These are phyloP conservation scores for Tichodroma muraria DNA, from an alignment of 2,113 vertebrate genomes.

Conservation along the genomic window DNA sequence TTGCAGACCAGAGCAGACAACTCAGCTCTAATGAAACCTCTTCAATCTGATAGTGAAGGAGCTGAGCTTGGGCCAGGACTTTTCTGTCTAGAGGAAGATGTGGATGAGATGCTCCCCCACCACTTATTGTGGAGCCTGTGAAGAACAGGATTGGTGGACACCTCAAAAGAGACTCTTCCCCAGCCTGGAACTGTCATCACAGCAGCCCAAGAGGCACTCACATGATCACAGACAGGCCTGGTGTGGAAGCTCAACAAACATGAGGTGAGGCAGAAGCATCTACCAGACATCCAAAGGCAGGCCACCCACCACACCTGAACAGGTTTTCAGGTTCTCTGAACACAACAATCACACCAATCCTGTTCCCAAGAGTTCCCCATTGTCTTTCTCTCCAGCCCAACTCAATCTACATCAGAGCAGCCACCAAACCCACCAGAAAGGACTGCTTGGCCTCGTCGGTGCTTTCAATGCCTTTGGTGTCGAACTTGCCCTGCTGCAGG, in stretches of 20 bases:
- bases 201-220: not conserved
- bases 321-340: not conserved
- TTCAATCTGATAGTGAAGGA: not conserved
- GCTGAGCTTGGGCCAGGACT: not conserved
- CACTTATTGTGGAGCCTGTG: not conserved
- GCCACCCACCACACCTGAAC: not conserved
- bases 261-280: not conserved
- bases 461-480: slow-evolving; percentile 94
- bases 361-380: not conserved
- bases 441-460: slow-evolving; percentile 89
- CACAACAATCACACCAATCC: not conserved
- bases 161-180: not conserved
- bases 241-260: not conserved
- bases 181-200: not conserved
- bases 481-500: slow-evolving; percentile 96
- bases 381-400: not conserved
- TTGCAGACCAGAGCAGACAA: not conserved
- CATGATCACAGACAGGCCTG: not conserved
- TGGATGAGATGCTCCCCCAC: not conserved
- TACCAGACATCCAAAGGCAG: not conserved
- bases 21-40: not conserved
- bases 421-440: slow-evolving; percentile 81
- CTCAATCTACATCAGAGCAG: not conserved
- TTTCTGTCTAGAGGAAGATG: not conserved
- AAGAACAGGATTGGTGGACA: not conserved